Evolutionary conservation across 2,888 invertebrate species (phyloP), one percentile per base, ranked within the genome.

Genomic region (Asteroscopus sphinx): DNA sequence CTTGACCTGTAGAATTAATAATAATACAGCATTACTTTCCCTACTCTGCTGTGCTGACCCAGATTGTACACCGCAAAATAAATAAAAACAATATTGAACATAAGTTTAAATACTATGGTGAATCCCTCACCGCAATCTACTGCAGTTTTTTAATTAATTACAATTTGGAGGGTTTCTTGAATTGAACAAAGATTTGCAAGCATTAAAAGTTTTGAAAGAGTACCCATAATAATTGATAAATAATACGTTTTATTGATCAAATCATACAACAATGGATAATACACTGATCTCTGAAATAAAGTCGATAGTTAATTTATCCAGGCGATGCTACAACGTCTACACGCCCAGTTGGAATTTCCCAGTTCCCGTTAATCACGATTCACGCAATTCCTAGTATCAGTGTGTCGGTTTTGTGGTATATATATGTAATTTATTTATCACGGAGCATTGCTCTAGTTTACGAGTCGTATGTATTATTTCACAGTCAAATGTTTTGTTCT

Each of bases 71-170:
- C 28, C 33, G 11, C 53, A 13, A 61, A 44, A 35, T 13, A 45
- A 66, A 68, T 49, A 62, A 47, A 48, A 57, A 21, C 26, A 45
- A 35, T 53, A 61, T 39, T 40, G 25, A 53, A 53, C 39, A 37
- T 45, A 44, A 16, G 35, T 48, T 33, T 35, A 45, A 49, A 25
- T 30, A 49, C 16, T 39, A 51, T 49, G 40, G 56, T 57, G 35
- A 51, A 57, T 65, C 33, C 52, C 13, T 32, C 33, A 4, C 48
- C 49, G 41, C 56, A 63, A 58, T 59, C 42, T 54, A 60, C 36
- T 51, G 52, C 51, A 55, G 58, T 66, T 63, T 56, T 58, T 40
- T 58, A 56, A 66, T 73, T 63, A 67, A 73, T 63, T 53, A 59
- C 42, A 32, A 52, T 32, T 35, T 57, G 37, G 36, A 28, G 44